phyloP scores from a whole-genome alignment of 2,888 invertebrate species.

The Ophion costatus region DNA sequence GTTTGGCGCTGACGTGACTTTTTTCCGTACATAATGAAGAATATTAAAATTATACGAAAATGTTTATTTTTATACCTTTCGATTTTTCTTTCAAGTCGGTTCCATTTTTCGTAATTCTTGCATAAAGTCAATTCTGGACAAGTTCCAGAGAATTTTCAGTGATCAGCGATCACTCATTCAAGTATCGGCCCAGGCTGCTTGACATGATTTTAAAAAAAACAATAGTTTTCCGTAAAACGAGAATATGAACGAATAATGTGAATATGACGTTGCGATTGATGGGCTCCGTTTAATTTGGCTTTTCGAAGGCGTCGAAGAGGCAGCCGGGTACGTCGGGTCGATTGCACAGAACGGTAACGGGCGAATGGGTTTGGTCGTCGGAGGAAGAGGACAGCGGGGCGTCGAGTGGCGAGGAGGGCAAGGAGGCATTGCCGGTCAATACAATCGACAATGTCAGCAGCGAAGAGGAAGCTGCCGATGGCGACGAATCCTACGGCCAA shows the following conservation, averaged over 20 bases:
- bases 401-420: conserved; percentile 85
- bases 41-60: too few species aligned
- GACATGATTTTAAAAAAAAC: too few species aligned
- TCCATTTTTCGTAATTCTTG: too few species aligned
- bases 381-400: conserved; percentile 92
- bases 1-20: too few species aligned
- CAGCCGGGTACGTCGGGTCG: conserved; percentile 92
- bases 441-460: conserved; percentile 83
- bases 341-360: conserved; percentile 96
- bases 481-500: conserved; percentile 79
- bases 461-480: conserved; percentile 81
- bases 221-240: not conserved
- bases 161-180: too few species aligned
- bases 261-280: not conserved
- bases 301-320: conserved; percentile 87
- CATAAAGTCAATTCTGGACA: too few species aligned
- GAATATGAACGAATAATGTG: not conserved
- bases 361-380: conserved; percentile 99
- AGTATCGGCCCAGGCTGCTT: too few species aligned
- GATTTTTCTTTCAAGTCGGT: too few species aligned
- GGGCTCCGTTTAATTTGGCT: conserved; percentile 2
- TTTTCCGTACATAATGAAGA: too few species aligned
- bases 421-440: conserved; percentile 83
- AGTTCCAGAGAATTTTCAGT: too few species aligned
- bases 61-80: too few species aligned